Base-by-base conservation (phyloP, 2,113 vertebrate species). In the Tamias sibiricus region DNA sequence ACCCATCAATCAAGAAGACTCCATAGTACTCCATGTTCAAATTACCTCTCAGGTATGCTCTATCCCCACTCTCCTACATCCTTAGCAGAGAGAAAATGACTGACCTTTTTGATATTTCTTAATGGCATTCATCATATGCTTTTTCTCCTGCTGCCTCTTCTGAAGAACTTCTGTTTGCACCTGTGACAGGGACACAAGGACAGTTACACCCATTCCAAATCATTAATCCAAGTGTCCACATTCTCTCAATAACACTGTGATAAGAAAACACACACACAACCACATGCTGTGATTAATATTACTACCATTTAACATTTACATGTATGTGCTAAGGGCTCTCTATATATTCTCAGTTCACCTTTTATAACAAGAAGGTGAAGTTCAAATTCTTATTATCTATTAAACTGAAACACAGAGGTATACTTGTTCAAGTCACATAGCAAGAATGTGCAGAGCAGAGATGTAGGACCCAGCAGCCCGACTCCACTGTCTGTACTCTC, bases 61-160 rank as follows among this genome's bases (percentile, higher is more conserved):
- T 17, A n/a, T 7, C 57, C 17, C 26, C 20, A 22, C 22, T 8
- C 22, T 71, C 87, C 59, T n/a, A 3, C 4, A 69, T 26, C 80
- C 52, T 69, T 40, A 44, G 42, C 42, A 87, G 28, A 85, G 13
- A 88, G 24, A 88, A 24, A 32, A 77, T 17, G 19, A 28, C 97
- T 92, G 68, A 99, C 99, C 99, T 99, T 99, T 99, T 98, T 99
- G 99, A 75, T 99, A 99, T 95, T 99, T 99, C 98, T 99, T 99
- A 37, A 99, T 99, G 85, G 99, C 99, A 2, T 98, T 98, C 99
- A 99, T 99, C 99, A 99, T 99, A 9, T 99, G 99, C 82, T 99
- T 99, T 97, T 99, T 99, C 98, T 99, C 99, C 91, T 98, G 99
- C 97, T 99, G 99, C 90, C 99, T 99, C 98, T 99, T 99, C 98